Evolutionary conservation across 1,140 invertebrate species (phyloP).

Genomic region (Holcopasites calliopsidis): DNA sequence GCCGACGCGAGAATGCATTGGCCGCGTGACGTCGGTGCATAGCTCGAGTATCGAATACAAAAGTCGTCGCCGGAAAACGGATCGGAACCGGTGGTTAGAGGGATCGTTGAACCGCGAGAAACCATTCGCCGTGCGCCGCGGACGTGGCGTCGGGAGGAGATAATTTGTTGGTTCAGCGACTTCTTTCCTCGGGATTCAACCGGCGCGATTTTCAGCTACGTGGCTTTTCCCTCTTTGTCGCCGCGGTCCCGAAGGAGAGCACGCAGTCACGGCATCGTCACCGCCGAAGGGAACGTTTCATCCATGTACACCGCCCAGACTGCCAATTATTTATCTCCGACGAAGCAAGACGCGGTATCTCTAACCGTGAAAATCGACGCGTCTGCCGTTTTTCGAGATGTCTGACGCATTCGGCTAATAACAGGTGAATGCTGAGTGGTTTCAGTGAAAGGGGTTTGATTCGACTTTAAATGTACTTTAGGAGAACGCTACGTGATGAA

Average conservation of each 20-base stretch:
- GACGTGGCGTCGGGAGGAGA: constrained; percentile 38
- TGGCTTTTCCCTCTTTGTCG: constrained; percentile 6
- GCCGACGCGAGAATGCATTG: neutral
- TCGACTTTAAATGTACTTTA: neutral
- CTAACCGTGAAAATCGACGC: constrained; percentile 28
- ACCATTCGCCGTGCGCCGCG: constrained; percentile 20
- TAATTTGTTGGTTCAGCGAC: constrained; percentile 63
- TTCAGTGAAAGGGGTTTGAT: neutral
- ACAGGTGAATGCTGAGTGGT: neutral
- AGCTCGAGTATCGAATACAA: constrained; percentile 18
- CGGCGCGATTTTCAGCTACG: constrained; percentile 36
- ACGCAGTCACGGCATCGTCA: constrained; percentile 8
- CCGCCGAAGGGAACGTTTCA: constrained; percentile 22
- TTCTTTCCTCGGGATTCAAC: constrained; percentile 29
- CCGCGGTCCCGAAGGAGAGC: constrained; percentile 20
- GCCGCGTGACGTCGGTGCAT: neutral
- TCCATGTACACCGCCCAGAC: neutral
- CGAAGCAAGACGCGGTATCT: constrained; percentile 34
- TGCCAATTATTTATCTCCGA: constrained; percentile 55
- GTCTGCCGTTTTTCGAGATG: neutral
- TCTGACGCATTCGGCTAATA: neutral
- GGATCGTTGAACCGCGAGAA: constrained; percentile 36
- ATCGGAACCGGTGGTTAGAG: neutral
- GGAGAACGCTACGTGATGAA: neutral
- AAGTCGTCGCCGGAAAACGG: constrained; percentile 30